Evolutionary conservation across 2,888 invertebrate species (phyloP), one percentile per base, ranked within the genome.

Genomic region (Drosophila borealis): DNA sequence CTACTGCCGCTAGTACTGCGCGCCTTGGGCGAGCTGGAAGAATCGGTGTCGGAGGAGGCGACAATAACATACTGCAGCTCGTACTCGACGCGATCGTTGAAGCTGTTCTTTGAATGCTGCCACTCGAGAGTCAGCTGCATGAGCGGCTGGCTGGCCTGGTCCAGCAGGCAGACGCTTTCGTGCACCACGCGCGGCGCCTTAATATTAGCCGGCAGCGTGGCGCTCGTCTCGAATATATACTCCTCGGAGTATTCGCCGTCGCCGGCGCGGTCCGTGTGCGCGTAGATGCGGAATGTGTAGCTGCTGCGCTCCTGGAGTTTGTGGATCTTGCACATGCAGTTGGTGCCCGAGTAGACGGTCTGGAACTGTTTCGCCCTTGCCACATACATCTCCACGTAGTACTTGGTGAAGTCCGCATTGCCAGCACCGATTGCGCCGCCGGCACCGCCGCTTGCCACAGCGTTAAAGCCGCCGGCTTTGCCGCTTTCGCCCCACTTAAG

Each of bases 271-370:
- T 96, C 96, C 91, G 97, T 97, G 79, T 95, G 94, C 53, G 97
- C 97, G 81, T 95, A 96, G 88, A 98, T 96, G 82, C 97, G 94
- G 94, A 98, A 97, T 89, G 94, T 94, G 93, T 98, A 98, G 62
- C 94, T 93, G 13, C 95, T 96, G 83, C 95, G 94, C 93, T 98
- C 98, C 84, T 95, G 95, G 83, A 98, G 93, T 91, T 96, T 96
- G 91, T 96, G 96, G 73, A 97, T 96, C 93, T 97, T 97, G 93
- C 95, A 96, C 74, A 95, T 95, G 83, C 95, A 95, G 80, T 90
- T 92, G 44, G 95, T 95, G 65, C 98, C 97, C 71, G 95, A 95
- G 93, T 97, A 98, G 69, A 96, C 95, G 53, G 94, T 93, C 72
- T 95, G 95, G 91, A 94, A 96, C 86, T 95, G 95, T 71, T 94